phyloP scores from a whole-genome alignment of 1,140 invertebrate species.

The Drosophila ironensis region DNA sequence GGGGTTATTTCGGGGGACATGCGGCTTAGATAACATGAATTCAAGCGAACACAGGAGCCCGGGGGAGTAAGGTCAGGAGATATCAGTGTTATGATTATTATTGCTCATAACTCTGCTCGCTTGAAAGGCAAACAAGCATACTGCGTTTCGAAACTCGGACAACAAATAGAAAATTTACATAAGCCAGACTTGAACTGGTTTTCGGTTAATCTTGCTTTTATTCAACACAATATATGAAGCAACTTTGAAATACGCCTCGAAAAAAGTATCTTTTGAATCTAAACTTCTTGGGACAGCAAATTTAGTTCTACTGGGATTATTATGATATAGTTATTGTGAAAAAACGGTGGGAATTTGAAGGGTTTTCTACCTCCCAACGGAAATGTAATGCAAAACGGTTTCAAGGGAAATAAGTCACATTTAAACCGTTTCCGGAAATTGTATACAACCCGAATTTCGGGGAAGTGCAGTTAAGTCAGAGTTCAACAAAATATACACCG shows the following conservation, averaged over 20 bases:
- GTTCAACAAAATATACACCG: no score
- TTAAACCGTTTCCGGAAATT: background rate
- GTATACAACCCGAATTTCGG: background rate
- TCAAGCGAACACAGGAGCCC: background rate
- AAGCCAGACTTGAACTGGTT: constrained; percentile 40
- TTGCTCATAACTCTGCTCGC: constrained; percentile 12
- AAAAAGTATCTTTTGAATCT: no score
- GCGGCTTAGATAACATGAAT: constrained; percentile 35
- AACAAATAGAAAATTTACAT: constrained; percentile 31
- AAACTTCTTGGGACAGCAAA: no score
- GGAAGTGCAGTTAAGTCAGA: background rate
- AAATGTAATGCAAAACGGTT: no score
- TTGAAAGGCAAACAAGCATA: constrained; percentile 1
- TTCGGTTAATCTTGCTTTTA: constrained; percentile 13
- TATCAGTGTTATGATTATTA: constrained; percentile 11
- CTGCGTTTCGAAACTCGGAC: constrained; percentile 3
- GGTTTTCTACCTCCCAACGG: no score
- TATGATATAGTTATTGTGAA: no score
- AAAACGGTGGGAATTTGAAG: no score
- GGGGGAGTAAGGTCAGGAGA: constrained; percentile 29
- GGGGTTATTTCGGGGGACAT: background rate
- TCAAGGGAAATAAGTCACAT: background rate
- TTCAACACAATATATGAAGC: background rate
- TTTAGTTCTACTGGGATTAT: no score
- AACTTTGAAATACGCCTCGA: no score